Evolutionary conservation across 2,888 invertebrate species (phyloP).

Genomic region (Lordiphosa fenestrarum): DNA sequence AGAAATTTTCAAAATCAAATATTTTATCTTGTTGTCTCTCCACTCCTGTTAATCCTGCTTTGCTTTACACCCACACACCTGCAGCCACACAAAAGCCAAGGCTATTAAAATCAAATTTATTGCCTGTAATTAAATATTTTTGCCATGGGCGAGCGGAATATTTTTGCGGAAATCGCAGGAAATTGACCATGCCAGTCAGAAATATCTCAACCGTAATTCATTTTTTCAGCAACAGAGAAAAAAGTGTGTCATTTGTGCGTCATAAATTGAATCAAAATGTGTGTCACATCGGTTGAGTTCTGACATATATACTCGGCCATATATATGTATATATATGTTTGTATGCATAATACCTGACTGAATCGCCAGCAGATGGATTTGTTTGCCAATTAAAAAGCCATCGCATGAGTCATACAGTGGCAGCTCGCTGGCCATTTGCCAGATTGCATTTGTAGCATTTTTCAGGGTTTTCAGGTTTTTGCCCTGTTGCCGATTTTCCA

Average conservation of each 20-base stretch:
- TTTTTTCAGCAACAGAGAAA: slow-evolving; percentile 28
- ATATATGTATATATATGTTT: slow-evolving; percentile 38
- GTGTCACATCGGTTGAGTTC: slow-evolving; percentile 36
- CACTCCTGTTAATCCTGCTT: too few species aligned
- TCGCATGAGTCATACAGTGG: slow-evolving; percentile 43
- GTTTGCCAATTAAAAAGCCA: slow-evolving; percentile 49
- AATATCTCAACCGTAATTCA: slow-evolving; percentile 36
- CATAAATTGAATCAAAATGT: slow-evolving; percentile 49
- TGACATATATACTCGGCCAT: slow-evolving; percentile 8
- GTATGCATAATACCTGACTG: slow-evolving; percentile 56
- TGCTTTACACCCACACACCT: too few species aligned
- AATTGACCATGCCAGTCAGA: slow-evolving; percentile 49
- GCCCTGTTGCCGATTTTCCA: slow-evolving; percentile 46
- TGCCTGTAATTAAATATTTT: slow-evolving; percentile 57
- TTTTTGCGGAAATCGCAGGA: slow-evolving; percentile 56
- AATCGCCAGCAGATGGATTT: slow-evolving; percentile 32
- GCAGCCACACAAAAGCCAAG: slow-evolving; percentile 32
- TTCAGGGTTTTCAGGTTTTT: not conserved
- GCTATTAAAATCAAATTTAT: slow-evolving; percentile 65
- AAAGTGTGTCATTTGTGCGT: slow-evolving; percentile 65
- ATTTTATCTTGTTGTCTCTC: too few species aligned
- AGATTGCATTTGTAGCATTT: slow-evolving; percentile 36
- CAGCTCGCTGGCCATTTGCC: slow-evolving; percentile 24
- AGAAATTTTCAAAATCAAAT: too few species aligned
- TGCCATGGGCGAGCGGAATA: slow-evolving; percentile 26